These are phyloP conservation scores for Macrostomum lignano DNA, from an alignment of 1,140 invertebrate genomes.

Conservation along the genomic window DNA sequence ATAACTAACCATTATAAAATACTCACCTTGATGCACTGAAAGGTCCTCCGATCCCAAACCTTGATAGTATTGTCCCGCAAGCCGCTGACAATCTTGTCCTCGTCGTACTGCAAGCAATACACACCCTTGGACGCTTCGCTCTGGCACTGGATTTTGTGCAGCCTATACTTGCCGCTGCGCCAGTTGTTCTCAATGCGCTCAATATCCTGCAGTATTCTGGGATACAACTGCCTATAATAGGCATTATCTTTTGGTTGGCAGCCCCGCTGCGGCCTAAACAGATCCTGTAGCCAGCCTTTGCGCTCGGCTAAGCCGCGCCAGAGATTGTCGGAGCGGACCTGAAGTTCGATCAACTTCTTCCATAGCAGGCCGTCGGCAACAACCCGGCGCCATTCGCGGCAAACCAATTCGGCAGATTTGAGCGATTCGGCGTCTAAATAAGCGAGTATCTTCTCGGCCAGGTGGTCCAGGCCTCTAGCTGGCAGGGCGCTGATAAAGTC, in stretches of 20 bases:
- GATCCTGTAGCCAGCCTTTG: slow-evolving; percentile 48
- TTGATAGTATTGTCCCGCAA: slow-evolving; percentile 5
- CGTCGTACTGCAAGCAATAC: slow-evolving; percentile 6
- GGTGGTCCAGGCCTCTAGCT: slow-evolving; percentile 80
- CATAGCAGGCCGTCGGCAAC: slow-evolving; percentile 78
- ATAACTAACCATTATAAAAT: no score
- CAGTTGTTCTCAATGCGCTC: slow-evolving; percentile 2
- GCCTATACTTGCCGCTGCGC: slow-evolving; percentile 1
- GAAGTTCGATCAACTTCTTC: slow-evolving; percentile 29
- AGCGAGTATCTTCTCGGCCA: slow-evolving; percentile 86
- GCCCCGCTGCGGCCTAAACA: slow-evolving; percentile 6
- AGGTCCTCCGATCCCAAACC: slow-evolving; percentile 8
- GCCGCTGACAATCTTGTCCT: slow-evolving; percentile 6
- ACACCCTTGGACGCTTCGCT: neutral
- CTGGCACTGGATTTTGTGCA: neutral
- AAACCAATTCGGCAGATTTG: slow-evolving; percentile 69
- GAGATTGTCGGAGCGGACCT: slow-evolving; percentile 51
- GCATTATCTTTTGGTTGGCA: neutral
- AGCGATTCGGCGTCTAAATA: slow-evolving; percentile 82
- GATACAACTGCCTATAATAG: neutral
- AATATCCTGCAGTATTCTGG: slow-evolving; percentile 10
- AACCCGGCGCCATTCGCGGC: slow-evolving; percentile 82
- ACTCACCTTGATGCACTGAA: slow-evolving; percentile 53
- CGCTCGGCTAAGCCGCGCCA: slow-evolving; percentile 84
- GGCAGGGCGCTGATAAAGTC: slow-evolving; percentile 91